Base-by-base conservation (phyloP, 2,888 invertebrate genomes). In the Orthosia gothica region DNA sequence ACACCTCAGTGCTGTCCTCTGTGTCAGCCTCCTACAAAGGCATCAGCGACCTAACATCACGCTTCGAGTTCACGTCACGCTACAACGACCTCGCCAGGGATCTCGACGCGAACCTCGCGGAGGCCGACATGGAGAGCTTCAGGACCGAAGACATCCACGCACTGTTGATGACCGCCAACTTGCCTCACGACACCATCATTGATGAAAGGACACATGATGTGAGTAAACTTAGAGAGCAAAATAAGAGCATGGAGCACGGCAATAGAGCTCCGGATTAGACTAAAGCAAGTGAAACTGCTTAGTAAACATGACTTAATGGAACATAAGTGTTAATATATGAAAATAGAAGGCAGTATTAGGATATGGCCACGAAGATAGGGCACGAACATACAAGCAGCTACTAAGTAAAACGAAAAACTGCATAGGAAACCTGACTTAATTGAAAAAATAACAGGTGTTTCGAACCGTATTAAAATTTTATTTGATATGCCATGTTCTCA, bases 51-150 rank as follows among this genome's bases (percentile, higher is more conserved):
- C 94, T 97, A 82, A 93, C 96, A 59, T 96, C 96, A 55, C 94
- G 95, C 72, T 96, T 96, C 91, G 96, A 96, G 86, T 96, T 95
- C 91, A 95, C 95, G 16, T 97, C 97, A 59, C 98, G 98, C 90
- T 98, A 99, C 94, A 98, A 99, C 94, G 98, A 98, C 92, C 96
- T 99, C 91, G 98, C 99, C 55, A 97, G 98, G 92, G 98, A 99
- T 93, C 97, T 99, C 95, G 99, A 99, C 95, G 99, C 99, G 80
- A 99, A 99, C 94, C 97, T 99, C 90, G 99, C 99, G 58, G 99
- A 99, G 95, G 99, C 99, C 74, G 99, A 99, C 95, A 99, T 99
- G 98, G 99, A 99, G 94, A 98, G 98, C 93, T 99, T 99, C 95
- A 97, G 98, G 86, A 98, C 99, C 32, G 98, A 99, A 95, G 99